phyloP scores from a whole-genome alignment of 2,797 vertebrate genomes.

The Buceros bicornis region DNA sequence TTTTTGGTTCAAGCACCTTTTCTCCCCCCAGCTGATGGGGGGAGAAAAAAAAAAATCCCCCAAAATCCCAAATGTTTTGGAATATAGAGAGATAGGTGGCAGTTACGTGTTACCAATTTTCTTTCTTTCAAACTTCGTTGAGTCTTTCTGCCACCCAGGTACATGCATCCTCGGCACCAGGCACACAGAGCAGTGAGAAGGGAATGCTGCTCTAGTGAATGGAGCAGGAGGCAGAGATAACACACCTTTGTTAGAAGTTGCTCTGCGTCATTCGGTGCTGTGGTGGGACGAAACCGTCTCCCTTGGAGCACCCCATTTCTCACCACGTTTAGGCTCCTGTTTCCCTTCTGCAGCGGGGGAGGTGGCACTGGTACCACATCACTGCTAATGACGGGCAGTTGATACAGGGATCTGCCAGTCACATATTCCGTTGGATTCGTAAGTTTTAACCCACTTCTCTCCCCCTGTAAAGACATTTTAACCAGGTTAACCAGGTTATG shows the following conservation, averaged over 20 bases:
- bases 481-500: not conserved
- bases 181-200: rapidly evolving
- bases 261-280: conserved; percentile 77
- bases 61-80: not conserved
- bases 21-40: not conserved
- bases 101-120: rapidly evolving
- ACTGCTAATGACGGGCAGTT: conserved; percentile 85
- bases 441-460: conserved; percentile 74
- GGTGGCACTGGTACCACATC: conserved; percentile 85
- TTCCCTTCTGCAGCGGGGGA: conserved; percentile 52
- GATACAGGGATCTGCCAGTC: conserved; percentile 80
- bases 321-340: conserved; percentile 47
- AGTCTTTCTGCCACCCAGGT: not conserved
- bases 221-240: not conserved
- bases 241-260: conserved; percentile 75
- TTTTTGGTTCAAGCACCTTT: not conserved
- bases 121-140: not conserved
- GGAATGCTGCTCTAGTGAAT: too few species aligned
- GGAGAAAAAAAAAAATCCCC: too few species aligned
- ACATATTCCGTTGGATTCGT: conserved; percentile 69
- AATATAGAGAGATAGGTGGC: not conserved
- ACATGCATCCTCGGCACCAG: not conserved
- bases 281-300: conserved; percentile 82
- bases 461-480: conserved; percentile 68
- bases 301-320: conserved; percentile 70